phyloP scores from a whole-genome alignment of 2,113 vertebrate genomes.

The Ammodytes marinus region DNA sequence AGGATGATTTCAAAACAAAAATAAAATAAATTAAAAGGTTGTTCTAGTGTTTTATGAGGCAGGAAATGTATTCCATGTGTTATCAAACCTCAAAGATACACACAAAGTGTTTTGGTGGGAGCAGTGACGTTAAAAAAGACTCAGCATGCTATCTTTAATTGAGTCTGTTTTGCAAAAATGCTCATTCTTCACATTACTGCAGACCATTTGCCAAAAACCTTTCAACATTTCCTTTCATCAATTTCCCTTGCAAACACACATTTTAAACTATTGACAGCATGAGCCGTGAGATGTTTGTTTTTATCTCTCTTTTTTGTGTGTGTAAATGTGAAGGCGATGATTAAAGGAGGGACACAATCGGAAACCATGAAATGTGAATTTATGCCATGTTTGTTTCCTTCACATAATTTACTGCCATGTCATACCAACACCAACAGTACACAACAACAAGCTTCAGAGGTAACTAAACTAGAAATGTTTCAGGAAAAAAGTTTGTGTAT shows the following conservation, averaged over 20 bases:
- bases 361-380: background rate
- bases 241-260: background rate
- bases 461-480: background rate
- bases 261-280: background rate
- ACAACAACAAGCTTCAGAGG: background rate
- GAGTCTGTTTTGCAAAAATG: background rate
- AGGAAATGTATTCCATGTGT: constrained; percentile 33
- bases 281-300: no score
- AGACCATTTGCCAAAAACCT: background rate
- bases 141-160: background rate
- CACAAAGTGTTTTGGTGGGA: background rate
- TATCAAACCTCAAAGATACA: constrained; percentile 9
- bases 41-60: background rate
- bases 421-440: background rate
- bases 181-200: background rate
- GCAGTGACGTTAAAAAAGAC: background rate
- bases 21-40: background rate
- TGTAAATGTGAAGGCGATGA: background rate
- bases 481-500: background rate
- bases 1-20: background rate
- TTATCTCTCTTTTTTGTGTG: background rate
- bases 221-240: background rate
- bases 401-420: background rate
- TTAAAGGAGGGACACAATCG: background rate
- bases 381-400: background rate